Base-by-base conservation (phyloP, 2,888 invertebrate species). In the Hedya salicella region DNA sequence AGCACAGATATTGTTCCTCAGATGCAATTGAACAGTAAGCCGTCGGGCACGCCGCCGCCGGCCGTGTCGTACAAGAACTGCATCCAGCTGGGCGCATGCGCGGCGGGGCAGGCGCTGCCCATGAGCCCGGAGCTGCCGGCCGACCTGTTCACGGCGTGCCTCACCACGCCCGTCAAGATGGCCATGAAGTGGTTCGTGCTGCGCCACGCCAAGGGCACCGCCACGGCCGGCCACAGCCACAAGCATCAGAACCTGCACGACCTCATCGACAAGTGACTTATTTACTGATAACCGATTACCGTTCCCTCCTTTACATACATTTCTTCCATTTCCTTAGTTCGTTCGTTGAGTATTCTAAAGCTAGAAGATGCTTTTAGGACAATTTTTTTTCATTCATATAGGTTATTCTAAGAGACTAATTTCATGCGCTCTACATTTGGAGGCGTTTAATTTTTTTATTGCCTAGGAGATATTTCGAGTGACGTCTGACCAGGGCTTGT, bases 81-180 rank as follows among this genome's bases (percentile, higher is more conserved):
- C 89, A 99, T 99, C 79, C 98, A 99, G 88, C 92, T 99, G 79
- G 99, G 97, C 40, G 99, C 99, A 19, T 99, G 99, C 88, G 95
- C 96, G 40, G 95, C 96, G n/a, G 96, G 96, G 77, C 98, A 99
- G 92, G 95, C 96, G 72, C 94, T 99, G 78, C 99, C 99, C 14
- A 98, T 98, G 98, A 97, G 98, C 93, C 97, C 99, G 0, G 98
- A 98, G 87, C 93, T 99, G 79, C 99, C 99, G 3, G 99, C 99
- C 1, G 99, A 95, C 91, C 94, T 99, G 77, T 99, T 99, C 93
- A 99, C 99, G 30, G 95, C 98, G 13, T 99, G 99, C 91, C 95
- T 99, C 77, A 99, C 99, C 62, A 99, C 99, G 62, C 99, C 99
- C 48, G 98, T 99, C 77, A 98, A 97, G 93, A 98, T 97, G 81